Evolutionary conservation across 2,888 invertebrate species (phyloP).

Genomic region (Vesta saturnalis): DNA sequence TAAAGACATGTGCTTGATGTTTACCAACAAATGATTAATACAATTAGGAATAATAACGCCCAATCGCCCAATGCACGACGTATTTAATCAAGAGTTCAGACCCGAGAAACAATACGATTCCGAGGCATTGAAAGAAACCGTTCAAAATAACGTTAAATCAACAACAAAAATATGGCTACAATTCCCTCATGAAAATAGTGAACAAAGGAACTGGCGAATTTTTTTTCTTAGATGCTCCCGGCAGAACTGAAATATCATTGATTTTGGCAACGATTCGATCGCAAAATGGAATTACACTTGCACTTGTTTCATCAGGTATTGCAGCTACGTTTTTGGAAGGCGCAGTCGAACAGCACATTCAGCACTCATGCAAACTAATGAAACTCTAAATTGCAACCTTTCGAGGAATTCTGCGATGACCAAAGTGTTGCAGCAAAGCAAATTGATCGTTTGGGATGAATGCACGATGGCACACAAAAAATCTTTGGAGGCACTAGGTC

Average conservation of each 20-base stretch:
- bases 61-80: no score
- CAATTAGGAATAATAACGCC: conserved; percentile 21
- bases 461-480: no score
- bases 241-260: background rate
- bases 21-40: conserved; percentile 1
- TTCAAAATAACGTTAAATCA: no score
- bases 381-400: background rate
- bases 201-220: background rate
- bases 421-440: background rate
- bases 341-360: background rate
- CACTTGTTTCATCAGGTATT: background rate
- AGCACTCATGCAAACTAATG: background rate
- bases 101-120: conserved; percentile 44
- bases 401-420: background rate
- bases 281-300: background rate
- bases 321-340: no score
- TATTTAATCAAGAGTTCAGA: no score
- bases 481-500: background rate
- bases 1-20: background rate
- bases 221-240: background rate
- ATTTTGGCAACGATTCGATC: background rate
- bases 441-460: no score
- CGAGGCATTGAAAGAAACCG: background rate
- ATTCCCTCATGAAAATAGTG: background rate
- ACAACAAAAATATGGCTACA: background rate